Conservation (phyloP, 92 coral and sea anemone species). For the Meandrina meandrites region DNA sequence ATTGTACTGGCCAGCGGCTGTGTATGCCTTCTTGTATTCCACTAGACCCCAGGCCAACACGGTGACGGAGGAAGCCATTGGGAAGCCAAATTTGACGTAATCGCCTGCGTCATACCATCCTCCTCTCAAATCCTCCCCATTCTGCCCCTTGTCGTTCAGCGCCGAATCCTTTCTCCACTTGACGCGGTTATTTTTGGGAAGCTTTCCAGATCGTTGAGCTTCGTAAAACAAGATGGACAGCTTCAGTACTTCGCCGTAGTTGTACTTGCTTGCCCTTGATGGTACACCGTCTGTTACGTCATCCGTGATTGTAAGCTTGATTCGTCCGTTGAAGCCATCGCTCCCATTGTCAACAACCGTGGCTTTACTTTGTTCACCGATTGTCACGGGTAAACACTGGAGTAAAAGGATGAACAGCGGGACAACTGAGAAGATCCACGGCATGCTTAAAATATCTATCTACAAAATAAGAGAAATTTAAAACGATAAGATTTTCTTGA, state of each 20-base stretch:
- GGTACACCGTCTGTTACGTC: conserved; percentile 27
- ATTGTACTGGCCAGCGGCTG: conserved; percentile 75
- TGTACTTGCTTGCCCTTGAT: conserved; percentile 15
- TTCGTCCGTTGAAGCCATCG: conserved; percentile 34
- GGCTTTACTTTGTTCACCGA: conserved; percentile 19
- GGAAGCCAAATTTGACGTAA: conserved; percentile 93
- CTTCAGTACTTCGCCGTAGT: conserved; percentile 74
- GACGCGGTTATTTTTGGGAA: conserved; percentile 80
- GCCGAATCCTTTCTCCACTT: conserved; percentile 94
- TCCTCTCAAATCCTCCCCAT: conserved; percentile 83
- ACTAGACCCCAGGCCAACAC: conserved; percentile 89
- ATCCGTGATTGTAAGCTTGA: not conserved
- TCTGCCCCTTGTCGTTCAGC: conserved; percentile 63
- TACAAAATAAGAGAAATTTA: not conserved
- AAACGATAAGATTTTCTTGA: not conserved
- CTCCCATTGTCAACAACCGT: conserved; percentile 18
- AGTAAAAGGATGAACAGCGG: not conserved
- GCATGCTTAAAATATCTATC: conserved; percentile 7
- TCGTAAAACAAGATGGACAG: conserved; percentile 92
- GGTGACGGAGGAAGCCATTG: conserved; percentile 91
- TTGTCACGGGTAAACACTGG: not conserved
- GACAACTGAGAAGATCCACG: not conserved
- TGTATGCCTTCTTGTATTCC: conserved; percentile 75
- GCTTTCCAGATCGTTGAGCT: conserved; percentile 94
- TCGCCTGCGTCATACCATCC: conserved; percentile 98